phyloP scores from a whole-genome alignment of 2,113 vertebrate genomes.

The Tenrec ecaudatus region DNA sequence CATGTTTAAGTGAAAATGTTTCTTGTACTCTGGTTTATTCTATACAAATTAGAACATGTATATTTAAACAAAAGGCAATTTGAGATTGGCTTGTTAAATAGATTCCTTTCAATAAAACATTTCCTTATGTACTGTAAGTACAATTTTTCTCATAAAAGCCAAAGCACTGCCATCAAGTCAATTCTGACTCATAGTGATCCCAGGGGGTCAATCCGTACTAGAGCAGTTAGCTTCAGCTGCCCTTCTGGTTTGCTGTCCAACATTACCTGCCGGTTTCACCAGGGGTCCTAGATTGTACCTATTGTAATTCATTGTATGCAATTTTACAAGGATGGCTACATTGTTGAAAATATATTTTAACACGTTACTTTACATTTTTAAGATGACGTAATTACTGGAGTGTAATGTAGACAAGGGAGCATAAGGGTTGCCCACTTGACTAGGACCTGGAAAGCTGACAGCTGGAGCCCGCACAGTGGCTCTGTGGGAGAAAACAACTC shows the following conservation, averaged over 20 bases:
- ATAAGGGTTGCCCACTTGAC: neutral
- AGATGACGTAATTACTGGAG: constrained; percentile 28
- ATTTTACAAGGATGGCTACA: constrained; percentile 18
- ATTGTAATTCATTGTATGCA: neutral
- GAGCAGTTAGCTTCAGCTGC: too few species aligned
- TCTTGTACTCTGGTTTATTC: neutral
- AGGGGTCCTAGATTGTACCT: too few species aligned
- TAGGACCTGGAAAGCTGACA: neutral
- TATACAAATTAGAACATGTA: neutral
- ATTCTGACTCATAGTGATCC: too few species aligned
- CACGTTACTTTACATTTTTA: neutral
- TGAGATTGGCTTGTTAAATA: neutral
- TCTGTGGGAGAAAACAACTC: neutral
- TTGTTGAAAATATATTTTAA: constrained; percentile 50
- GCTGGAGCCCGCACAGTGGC: neutral
- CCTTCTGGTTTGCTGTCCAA: too few species aligned
- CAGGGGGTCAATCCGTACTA: too few species aligned
- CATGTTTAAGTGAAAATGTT: constrained; percentile 15
- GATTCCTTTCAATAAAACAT: constrained; percentile 52
- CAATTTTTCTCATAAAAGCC: neutral
- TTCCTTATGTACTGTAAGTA: neutral
- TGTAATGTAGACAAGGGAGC: constrained; percentile 27
- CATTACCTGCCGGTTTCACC: too few species aligned
- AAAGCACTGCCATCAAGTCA: too few species aligned
- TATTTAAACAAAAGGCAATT: constrained; percentile 39